Percentiles rank a stretch among this genome's conserved stretches.
These are phyloP conservation scores for Chamaea fasciata DNA, from an alignment of 2,113 vertebrate species.

Conservation along the genomic window DNA sequence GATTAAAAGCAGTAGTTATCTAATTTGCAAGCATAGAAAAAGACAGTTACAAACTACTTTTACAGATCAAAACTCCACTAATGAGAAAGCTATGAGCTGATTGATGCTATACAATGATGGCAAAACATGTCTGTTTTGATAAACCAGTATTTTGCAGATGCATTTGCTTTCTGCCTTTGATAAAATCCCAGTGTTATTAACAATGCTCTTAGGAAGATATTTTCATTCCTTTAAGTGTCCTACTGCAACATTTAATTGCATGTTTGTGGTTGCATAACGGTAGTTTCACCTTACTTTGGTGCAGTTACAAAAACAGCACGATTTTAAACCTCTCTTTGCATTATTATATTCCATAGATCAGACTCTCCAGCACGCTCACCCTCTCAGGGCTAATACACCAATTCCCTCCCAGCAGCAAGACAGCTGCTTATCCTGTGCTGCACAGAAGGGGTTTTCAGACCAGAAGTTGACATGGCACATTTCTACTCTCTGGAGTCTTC, in stretches of 20 bases:
- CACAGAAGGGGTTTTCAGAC: background rate
- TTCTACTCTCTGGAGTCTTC: background rate
- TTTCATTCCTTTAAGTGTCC: background rate
- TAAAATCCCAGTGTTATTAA: background rate
- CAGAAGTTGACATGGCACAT: background rate
- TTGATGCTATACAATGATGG: background rate
- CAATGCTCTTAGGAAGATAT: background rate
- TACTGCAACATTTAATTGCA: background rate
- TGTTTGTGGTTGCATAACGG: background rate
- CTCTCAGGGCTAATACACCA: background rate
- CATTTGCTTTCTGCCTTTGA: background rate
- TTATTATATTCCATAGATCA: background rate
- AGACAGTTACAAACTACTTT: background rate
- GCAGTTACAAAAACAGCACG: background rate
- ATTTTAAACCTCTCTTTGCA: background rate
- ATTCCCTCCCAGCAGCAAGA: background rate
- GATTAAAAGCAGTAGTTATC: background rate
- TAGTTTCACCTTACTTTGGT: background rate
- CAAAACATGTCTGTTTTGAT: background rate
- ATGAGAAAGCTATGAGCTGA: background rate
- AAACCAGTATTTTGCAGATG: background rate
- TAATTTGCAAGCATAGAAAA: background rate
- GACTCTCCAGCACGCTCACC: background rate
- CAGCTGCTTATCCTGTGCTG: background rate
- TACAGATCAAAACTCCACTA: background rate